Evolutionary conservation across 2,113 vertebrate species (phyloP).

Genomic region (Mugil cephalus): DNA sequence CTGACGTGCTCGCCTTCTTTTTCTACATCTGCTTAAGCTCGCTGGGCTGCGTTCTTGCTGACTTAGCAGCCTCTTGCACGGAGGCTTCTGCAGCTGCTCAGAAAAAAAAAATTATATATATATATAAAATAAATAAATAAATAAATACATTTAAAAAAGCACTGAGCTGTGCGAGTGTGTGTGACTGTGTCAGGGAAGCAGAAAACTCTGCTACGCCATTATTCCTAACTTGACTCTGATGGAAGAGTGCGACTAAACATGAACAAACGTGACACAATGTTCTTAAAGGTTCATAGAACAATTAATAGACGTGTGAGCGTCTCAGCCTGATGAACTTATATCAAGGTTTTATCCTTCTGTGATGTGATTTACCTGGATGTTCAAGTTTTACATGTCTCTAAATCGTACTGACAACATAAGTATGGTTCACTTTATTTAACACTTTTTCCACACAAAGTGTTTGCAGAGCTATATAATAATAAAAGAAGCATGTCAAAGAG

Average conservation of each 20-base stretch:
- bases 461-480: no score
- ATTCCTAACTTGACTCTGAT: conserved; percentile 3
- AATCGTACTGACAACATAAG: background rate
- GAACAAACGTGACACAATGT: no score
- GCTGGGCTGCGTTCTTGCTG: conserved; percentile 72
- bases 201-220: conserved; percentile 31
- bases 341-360: background rate
- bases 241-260: conserved; percentile 8
- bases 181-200: conserved; percentile 76
- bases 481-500: no score
- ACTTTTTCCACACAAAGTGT: no score
- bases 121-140: conserved; percentile 41
- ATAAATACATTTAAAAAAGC: conserved; percentile 44
- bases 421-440: no score
- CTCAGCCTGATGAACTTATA: no score
- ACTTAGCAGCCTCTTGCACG: conserved; percentile 72
- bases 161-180: no score
- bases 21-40: conserved; percentile 78
- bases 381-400: background rate
- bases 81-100: conserved; percentile 63
- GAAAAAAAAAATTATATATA: background rate
- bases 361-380: background rate
- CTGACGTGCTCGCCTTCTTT: conserved; percentile 9
- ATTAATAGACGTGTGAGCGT: no score
- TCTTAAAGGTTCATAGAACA: no score